Base-by-base conservation (phyloP, 2,888 invertebrate genomes). In the Cylindroiulus punctatus region DNA sequence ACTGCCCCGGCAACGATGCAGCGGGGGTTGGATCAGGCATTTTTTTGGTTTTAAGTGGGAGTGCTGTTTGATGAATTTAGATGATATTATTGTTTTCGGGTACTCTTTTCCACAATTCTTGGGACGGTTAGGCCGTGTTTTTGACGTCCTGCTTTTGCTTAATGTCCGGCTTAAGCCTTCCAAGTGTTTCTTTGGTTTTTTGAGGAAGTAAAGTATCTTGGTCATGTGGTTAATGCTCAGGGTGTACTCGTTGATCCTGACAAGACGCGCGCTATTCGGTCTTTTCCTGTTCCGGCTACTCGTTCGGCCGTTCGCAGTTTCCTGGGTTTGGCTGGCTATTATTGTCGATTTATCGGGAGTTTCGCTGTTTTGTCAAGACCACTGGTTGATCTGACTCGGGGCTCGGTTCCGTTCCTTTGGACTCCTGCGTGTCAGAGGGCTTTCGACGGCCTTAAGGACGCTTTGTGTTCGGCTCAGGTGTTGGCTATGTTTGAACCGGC, bases 301-400 rank as follows among this genome's bases (percentile, higher is more conserved):
- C 17, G 44, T 10, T 40, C 30, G 32, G n/a, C 40, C 1, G 30
- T 87, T 0, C 32, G 57, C 10, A 52, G 22, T 30, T 87, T 87
- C 57, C 19, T 86, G 3, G 86, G 87, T 0, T 19, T 86, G 12
- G 76, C n/a, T 26, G 83, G 84, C 1, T 87, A 86, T 42, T 87
- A 52, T n/a, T 5, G 86, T 12, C 1, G 83, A 1, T 76, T 65
- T n/a, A 65, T 87, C 10, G 2, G 22, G 1, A n/a, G 10, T 14
- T 87, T 82, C 83, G 57, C 85, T 14, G 8, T 14, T 3, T 82
- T 40, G 0, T 83, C 86, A 0, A 2, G 36, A 0, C 57, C 86
- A 0, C 36, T 86, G 8, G 22, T 57, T 14, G 14, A 1, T 12
- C n/a, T 87, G 2, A 86, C 84, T 3, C 26, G 10, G 7, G 57